phyloP scores from a whole-genome alignment of 2,113 vertebrate species.

The Rallus limicola region DNA sequence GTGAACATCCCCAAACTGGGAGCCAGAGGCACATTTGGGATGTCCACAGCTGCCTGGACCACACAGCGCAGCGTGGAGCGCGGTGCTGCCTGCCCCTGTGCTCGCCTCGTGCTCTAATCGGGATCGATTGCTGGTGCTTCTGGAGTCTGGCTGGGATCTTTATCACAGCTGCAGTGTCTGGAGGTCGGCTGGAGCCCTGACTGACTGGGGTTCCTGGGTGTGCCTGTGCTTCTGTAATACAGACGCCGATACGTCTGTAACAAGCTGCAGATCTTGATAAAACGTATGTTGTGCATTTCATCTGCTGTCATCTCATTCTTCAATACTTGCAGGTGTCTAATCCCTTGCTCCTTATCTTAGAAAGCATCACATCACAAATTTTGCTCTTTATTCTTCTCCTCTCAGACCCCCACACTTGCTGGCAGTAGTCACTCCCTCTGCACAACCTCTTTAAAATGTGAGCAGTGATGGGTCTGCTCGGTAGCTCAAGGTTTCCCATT shows the following conservation, averaged over 20 bases:
- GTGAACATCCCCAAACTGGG: rapidly evolving
- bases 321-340: background rate
- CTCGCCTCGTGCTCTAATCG: background rate
- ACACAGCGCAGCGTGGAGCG: rapidly evolving
- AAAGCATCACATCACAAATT: background rate
- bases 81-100: background rate
- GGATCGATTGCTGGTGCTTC: background rate
- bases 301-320: background rate
- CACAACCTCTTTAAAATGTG: background rate
- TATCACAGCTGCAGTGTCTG: rapidly evolving
- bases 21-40: background rate
- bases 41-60: rapidly evolving
- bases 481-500: background rate
- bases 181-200: background rate
- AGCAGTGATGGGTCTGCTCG: background rate
- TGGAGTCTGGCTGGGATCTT: background rate
- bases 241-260: background rate
- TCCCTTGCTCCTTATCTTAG: background rate
- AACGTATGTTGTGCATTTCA: background rate
- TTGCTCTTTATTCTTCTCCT: background rate
- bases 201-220: background rate
- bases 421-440: background rate
- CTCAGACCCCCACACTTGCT: background rate
- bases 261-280: background rate
- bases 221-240: background rate